phyloP scores from a whole-genome alignment of 2,797 vertebrate genomes.

The Prunella strophiata region DNA sequence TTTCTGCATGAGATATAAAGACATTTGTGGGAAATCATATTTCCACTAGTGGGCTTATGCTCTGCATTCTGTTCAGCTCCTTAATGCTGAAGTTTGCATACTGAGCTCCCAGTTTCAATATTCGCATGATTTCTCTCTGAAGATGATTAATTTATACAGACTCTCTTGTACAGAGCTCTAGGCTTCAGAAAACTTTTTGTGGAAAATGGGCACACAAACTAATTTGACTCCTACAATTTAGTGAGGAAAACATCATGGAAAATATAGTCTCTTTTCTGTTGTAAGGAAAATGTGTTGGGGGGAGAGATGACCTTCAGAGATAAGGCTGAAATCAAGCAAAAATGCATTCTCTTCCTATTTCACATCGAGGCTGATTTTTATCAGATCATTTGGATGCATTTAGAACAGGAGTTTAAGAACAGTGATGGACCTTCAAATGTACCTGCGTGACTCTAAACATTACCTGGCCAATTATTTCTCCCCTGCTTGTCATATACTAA shows the following conservation, averaged over 20 bases:
- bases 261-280: constrained; percentile 40
- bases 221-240: constrained; percentile 52
- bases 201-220: constrained; percentile 17
- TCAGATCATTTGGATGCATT: constrained; percentile 61
- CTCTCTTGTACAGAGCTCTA: background rate
- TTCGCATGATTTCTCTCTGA: background rate
- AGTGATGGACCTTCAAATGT: constrained; percentile 29
- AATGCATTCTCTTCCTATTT: constrained; percentile 62
- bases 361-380: constrained; percentile 72
- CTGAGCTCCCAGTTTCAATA: background rate
- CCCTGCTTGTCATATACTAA: background rate
- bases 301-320: constrained; percentile 72
- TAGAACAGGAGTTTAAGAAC: constrained; percentile 51
- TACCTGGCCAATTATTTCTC: constrained; percentile 28
- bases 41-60: background rate
- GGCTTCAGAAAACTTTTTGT: background rate
- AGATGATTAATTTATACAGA: background rate
- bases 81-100: background rate
- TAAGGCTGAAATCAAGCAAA: constrained; percentile 69
- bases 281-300: constrained; percentile 53
- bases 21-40: background rate
- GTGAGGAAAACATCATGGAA: constrained; percentile 43
- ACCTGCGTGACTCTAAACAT: background rate
- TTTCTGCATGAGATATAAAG: background rate
- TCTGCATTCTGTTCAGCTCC: background rate